These are phyloP conservation scores for Geotrupes spiniger DNA, from an alignment of 2,888 invertebrate genomes.

Conservation along the genomic window DNA sequence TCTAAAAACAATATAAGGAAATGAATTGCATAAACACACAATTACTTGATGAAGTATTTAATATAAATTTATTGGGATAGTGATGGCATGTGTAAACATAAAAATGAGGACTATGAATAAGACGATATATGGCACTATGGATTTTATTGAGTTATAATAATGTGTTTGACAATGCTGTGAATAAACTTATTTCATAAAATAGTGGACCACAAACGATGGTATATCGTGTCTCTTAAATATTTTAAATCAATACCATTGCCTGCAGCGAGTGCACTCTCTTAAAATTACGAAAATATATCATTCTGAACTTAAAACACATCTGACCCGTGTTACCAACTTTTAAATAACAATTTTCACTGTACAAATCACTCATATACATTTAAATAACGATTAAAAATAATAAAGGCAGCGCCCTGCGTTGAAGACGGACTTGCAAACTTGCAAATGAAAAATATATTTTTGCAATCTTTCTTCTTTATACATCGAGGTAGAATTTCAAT, in stretches of 20 bases:
- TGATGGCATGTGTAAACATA: constrained; percentile 6
- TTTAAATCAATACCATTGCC: constrained; percentile 27
- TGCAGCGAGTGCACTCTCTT: constrained; percentile 27
- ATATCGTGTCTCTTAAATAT: constrained; percentile 22
- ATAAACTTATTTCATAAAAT: constrained; percentile 39
- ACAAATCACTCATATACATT: constrained; percentile 28
- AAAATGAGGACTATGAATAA: constrained; percentile 24
- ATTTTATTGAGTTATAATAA: constrained; percentile 51
- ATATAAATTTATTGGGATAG: no score
- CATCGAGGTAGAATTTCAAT: constrained; percentile 8
- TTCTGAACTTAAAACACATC: constrained; percentile 25
- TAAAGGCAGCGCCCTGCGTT: not conserved
- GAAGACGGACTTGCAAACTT: constrained; percentile 10
- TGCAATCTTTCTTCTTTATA: not conserved
- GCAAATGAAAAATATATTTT: constrained; percentile 3
- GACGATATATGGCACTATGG: constrained; percentile 51
- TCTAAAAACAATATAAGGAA: not conserved
- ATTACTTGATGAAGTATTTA: no score
- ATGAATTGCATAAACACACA: not conserved
- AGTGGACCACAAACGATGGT: constrained; percentile 42
- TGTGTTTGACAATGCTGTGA: constrained; percentile 50
- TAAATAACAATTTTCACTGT: constrained; percentile 33
- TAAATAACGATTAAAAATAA: constrained; percentile 6
- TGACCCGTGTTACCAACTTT: constrained; percentile 33
- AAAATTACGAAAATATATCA: constrained; percentile 21